Percentiles rank a stretch among this genome's conserved stretches.
phyloP scores from a whole-genome alignment of 2,113 vertebrate species.

The Cinclus cinclus region DNA sequence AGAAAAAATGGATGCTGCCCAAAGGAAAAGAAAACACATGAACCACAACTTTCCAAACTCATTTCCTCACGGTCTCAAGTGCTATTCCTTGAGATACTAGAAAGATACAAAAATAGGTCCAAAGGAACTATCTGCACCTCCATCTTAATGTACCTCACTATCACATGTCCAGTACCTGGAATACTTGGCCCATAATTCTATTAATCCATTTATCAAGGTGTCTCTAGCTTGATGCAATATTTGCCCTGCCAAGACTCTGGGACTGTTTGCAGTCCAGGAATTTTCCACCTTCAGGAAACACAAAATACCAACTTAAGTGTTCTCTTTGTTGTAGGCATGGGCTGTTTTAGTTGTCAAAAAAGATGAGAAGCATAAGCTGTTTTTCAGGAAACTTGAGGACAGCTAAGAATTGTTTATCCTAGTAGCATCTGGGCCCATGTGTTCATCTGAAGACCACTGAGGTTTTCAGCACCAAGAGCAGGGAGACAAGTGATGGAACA shows the following conservation, averaged over 20 bases:
- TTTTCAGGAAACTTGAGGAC: neutral
- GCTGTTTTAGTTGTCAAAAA: neutral
- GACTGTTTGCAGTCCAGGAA: neutral
- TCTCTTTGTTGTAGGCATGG: neutral
- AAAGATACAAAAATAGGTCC: neutral
- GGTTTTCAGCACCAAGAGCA: neutral
- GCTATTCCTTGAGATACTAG: neutral
- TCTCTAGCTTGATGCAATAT: neutral
- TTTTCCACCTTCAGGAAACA: neutral
- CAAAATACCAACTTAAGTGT: neutral
- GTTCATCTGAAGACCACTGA: neutral
- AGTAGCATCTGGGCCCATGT: neutral
- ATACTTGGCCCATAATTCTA: neutral
- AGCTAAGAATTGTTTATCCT: neutral
- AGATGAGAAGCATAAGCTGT: neutral
- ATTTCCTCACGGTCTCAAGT: neutral
- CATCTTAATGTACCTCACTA: accelerated
- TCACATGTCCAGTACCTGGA: neutral
- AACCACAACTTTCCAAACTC: neutral
- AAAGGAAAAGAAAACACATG: neutral
- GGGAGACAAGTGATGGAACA: neutral
- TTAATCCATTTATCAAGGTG: neutral
- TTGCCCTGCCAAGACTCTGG: neutral
- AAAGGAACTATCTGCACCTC: neutral
- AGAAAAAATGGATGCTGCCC: constrained; percentile 94